A percentile compares a stretch with the other conserved stretches of the same genome.
Evolutionary conservation across 1,140 invertebrate species (phyloP).

Genomic region (Panagrolaimus sp.): DNA sequence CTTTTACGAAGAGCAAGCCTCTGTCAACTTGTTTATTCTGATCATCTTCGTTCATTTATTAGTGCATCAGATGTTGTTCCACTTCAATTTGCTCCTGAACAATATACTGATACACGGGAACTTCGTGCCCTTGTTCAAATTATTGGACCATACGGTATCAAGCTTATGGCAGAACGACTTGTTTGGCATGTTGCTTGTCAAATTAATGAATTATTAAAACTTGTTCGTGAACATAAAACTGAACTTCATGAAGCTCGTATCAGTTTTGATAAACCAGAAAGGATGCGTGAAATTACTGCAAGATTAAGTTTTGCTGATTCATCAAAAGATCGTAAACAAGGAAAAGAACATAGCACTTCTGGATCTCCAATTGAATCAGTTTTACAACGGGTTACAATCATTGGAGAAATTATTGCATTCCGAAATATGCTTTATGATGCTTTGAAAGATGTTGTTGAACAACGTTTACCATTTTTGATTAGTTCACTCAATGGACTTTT

Average conservation of each 20-base stretch:
- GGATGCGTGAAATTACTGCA: constrained; percentile 89
- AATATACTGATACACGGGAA: constrained; percentile 95
- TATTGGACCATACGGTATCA: constrained; percentile 97
- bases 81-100: constrained; percentile 84
- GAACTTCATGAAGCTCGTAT: constrained; percentile 79
- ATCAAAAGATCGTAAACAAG: constrained; percentile 51
- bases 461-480: constrained; percentile 89
- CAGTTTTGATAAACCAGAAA: constrained; percentile 91
- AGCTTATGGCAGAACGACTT: constrained; percentile 86
- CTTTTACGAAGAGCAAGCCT: constrained; percentile 82
- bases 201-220: constrained; percentile 75
- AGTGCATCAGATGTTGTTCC: constrained; percentile 67
- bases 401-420: constrained; percentile 93
- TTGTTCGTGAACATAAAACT: constrained; percentile 79
- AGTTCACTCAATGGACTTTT: constrained; percentile 89
- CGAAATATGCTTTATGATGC: constrained; percentile 85
- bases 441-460: constrained; percentile 80
- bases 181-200: constrained; percentile 98
- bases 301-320: constrained; percentile 70
- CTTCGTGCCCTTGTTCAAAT: constrained; percentile 90
- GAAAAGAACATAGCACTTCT: background rate
- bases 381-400: constrained; percentile 89
- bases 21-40: constrained; percentile 91
- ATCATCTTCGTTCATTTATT: constrained; percentile 82
- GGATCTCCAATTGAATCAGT: constrained; percentile 61